These are phyloP conservation scores for Centropristis striata DNA, from an alignment of 2,113 vertebrate genomes.

Conservation along the genomic window DNA sequence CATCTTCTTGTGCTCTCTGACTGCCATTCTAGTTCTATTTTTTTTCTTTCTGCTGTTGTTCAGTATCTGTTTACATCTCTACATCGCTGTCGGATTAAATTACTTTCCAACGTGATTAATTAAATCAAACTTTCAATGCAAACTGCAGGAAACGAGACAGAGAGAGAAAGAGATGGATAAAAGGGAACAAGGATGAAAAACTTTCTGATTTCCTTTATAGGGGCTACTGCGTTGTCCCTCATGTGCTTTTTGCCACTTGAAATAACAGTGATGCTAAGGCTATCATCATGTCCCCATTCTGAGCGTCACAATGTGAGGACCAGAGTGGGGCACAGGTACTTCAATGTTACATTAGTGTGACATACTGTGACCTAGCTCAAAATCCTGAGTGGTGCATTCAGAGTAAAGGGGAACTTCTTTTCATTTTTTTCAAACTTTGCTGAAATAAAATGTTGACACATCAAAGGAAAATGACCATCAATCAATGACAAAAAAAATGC, in stretches of 20 bases:
- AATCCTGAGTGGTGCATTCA: background rate
- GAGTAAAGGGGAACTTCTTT: background rate
- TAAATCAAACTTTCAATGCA: slow-evolving; percentile 7
- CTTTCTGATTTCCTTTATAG: background rate
- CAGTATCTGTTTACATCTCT: background rate
- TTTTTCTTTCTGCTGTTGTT: background rate
- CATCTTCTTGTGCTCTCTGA: no score
- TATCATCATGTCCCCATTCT: slow-evolving; percentile 34
- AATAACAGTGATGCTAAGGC: slow-evolving; percentile 32
- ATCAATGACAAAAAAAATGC: background rate
- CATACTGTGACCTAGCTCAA: background rate
- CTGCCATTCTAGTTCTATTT: no score
- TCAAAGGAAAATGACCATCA: background rate
- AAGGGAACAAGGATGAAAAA: background rate
- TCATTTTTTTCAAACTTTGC: background rate
- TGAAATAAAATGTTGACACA: background rate
- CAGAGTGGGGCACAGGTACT: slow-evolving; percentile 7
- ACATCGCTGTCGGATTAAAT: background rate
- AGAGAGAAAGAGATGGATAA: background rate
- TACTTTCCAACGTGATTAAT: background rate
- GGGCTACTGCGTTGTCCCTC: background rate
- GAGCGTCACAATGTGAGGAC: background rate
- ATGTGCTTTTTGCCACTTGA: slow-evolving; percentile 25
- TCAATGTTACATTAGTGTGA: slow-evolving; percentile 4
- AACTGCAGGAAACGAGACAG: background rate